Conservation (phyloP, 1,140 invertebrate genomes). For the Globodera rostochiensis region DNA sequence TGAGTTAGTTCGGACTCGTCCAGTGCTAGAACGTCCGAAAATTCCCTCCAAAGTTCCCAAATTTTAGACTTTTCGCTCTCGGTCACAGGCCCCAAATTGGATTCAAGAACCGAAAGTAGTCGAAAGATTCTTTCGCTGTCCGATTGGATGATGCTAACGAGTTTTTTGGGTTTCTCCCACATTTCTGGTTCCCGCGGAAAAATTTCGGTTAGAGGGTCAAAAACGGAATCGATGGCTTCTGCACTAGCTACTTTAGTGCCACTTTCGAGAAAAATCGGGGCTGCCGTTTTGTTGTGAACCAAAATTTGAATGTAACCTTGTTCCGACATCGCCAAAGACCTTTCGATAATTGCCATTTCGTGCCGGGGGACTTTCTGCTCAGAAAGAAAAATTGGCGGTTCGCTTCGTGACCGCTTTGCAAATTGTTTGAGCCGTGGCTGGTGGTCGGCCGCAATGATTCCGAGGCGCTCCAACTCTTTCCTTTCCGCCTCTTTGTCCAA, state of each 20-base stretch:
- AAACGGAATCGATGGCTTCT: background rate
- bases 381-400: background rate
- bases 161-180: background rate
- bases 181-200: background rate
- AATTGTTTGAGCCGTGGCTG: background rate
- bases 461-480: background rate
- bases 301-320: background rate
- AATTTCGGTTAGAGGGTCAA: background rate
- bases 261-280: background rate
- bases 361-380: background rate
- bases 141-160: background rate
- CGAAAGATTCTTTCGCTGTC: background rate
- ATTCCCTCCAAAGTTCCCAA: background rate
- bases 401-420: background rate
- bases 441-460: background rate
- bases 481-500: background rate
- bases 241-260: background rate
- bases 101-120: background rate
- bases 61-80: background rate
- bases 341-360: background rate
- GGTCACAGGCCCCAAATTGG: background rate
- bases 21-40: background rate
- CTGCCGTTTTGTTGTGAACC: background rate
- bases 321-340: background rate
- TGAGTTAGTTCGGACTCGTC: conserved; percentile 4